A percentile compares a stretch with the other conserved stretches of the same genome.
These are phyloP conservation scores for Brachylomia viminalis DNA, from an alignment of 2,888 invertebrate genomes.

Conservation along the genomic window DNA sequence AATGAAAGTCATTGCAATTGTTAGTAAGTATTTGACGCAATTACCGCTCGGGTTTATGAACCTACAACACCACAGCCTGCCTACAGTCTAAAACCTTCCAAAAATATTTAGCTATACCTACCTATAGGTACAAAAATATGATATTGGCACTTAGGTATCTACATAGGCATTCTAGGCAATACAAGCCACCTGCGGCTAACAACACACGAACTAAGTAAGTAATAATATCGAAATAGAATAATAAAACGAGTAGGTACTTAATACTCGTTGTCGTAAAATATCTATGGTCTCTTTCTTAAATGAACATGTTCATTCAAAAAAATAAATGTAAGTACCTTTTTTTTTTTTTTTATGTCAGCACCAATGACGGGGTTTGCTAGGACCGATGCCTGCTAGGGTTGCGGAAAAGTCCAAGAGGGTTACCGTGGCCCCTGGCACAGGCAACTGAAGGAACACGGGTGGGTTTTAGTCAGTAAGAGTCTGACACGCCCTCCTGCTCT, in stretches of 20 bases:
- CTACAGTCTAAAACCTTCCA: not conserved
- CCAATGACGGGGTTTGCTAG: no score
- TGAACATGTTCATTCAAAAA: no score
- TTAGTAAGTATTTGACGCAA: not conserved
- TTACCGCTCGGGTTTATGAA: not conserved
- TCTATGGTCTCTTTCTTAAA: not conserved
- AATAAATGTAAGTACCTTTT: no score
- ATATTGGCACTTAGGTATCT: no score
- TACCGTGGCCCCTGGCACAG: no score
- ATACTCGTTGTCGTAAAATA: not conserved
- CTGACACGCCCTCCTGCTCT: no score
- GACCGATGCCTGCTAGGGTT: no score
- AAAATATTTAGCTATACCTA: not conserved
- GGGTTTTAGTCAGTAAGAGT: no score
- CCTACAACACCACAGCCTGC: not conserved
- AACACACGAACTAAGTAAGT: not conserved
- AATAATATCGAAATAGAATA: conserved; percentile 4
- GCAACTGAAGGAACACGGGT: no score
- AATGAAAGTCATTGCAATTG: not conserved
- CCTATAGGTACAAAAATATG: not conserved
- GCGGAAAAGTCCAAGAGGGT: no score
- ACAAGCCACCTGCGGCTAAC: not conserved
- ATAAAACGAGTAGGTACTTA: not conserved
- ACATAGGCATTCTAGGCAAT: not conserved
- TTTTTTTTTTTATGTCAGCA: no score